Base-by-base conservation (phyloP, 92 coral and sea anemone species). In the Zoanthus sociatus region DNA sequence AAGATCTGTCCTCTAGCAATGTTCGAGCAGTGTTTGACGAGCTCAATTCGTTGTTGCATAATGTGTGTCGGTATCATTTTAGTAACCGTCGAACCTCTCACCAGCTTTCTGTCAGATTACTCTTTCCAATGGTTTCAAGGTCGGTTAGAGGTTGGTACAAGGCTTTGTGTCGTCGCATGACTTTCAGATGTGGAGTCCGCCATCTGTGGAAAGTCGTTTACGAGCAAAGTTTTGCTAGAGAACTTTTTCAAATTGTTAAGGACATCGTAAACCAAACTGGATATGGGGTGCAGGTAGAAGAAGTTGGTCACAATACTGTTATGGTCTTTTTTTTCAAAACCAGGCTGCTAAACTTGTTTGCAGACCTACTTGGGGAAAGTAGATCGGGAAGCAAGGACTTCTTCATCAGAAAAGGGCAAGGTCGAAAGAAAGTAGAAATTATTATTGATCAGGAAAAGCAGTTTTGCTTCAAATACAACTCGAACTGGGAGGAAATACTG, bases 21-120 rank as follows among this genome's bases (percentile, higher is more conserved):
- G 90, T 87, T 31, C 79, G 72, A 71, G 73, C 63, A 63, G 90
- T 86, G 54, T 87, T 87, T 68, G 70, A 17, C 20, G 86, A 87
- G 37, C 72, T 87, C 17, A 78, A 68, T 17, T 47, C 71, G 20
- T 46, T 78, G 56, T 71, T 86, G 71, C 71, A 37, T 66, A 42
- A 66, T 66, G 71, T 66, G 71, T 66, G 31, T 66, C 71, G 33
- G 71, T 33, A 33, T 14, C 71, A 66, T 66, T 66, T 66, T 66
- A 66, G 31, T 66, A 5, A 66, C 12, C 71, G 13, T 66, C 33
- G 71, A 66, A 66, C 33, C 71, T n/a, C 32, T 26, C 33, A 26
- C 71, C 71, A 66, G 71, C 71, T 20, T 11, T 66, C 71, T 6
- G 71, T 18, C 71, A 37, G 32, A 66, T n/a, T 66, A 33, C 33